phyloP scores from a whole-genome alignment of 2,888 invertebrate species.

The Orthosia gothica region DNA sequence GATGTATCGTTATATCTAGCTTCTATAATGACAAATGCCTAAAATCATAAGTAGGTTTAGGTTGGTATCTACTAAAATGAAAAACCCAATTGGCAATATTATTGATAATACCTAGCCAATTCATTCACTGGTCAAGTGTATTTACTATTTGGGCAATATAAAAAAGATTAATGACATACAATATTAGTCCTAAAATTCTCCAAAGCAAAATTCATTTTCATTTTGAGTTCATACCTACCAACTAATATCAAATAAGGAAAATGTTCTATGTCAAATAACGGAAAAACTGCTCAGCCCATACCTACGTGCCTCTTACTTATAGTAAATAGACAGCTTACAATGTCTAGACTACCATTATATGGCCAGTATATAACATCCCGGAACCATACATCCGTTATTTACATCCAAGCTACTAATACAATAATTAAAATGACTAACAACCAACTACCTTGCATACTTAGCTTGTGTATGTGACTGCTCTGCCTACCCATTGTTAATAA shows the following conservation, averaged over 20 bases:
- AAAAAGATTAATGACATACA: background rate
- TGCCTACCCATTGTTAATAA: conserved; percentile 44
- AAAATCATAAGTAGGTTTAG: background rate
- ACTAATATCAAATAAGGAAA: background rate
- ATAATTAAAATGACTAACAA: conserved; percentile 42
- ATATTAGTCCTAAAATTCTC: too few relatives aligned
- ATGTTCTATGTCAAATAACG: background rate
- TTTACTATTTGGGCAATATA: too few relatives aligned
- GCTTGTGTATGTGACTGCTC: background rate
- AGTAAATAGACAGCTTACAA: background rate
- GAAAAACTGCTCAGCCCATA: background rate
- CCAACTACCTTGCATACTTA: conserved; percentile 3
- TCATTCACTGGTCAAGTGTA: background rate
- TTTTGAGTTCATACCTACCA: too few relatives aligned
- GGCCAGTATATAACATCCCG: conserved; percentile 2
- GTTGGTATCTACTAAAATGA: background rate
- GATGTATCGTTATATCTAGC: background rate
- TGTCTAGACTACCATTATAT: background rate
- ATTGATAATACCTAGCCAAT: background rate
- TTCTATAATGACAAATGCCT: background rate
- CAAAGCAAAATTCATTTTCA: background rate
- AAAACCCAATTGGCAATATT: background rate
- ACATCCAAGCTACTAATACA: conserved; percentile 12
- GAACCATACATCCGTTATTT: conserved; percentile 32
- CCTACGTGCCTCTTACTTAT: too few relatives aligned